A percentile compares a stretch with the other conserved stretches of the same genome.
Conservation (phyloP, 2,888 invertebrate species). For the Diabrotica balteata region DNA sequence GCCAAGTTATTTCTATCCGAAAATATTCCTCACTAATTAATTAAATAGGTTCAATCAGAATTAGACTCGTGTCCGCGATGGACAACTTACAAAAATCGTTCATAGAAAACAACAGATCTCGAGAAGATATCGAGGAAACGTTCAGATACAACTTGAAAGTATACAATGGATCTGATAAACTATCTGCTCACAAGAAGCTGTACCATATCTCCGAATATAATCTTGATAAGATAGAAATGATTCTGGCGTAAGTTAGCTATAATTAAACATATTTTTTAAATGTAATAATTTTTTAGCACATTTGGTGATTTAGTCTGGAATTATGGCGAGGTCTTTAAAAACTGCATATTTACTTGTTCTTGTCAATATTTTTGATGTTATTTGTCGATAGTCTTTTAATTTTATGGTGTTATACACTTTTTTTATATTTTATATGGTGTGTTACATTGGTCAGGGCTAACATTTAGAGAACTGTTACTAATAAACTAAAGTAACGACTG, state of each 20-base stretch:
- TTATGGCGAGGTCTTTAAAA: too few species aligned
- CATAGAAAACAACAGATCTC: slow-evolving; percentile 30
- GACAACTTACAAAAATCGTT: slow-evolving; percentile 27
- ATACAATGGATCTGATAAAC: slow-evolving; percentile 40
- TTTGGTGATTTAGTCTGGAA: too few species aligned
- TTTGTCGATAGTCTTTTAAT: too few species aligned
- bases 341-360: too few species aligned
- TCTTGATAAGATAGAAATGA: slow-evolving; percentile 42
- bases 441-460: too few species aligned
- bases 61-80: slow-evolving; percentile 18
- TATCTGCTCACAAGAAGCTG: slow-evolving; percentile 43
- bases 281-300: too few species aligned
- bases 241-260: slow-evolving; percentile 39
- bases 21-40: slow-evolving; percentile 11
- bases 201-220: slow-evolving; percentile 43
- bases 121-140: slow-evolving; percentile 39
- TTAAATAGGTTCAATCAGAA: slow-evolving; percentile 19
- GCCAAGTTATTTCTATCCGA: slow-evolving; percentile 27
- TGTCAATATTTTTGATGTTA: too few species aligned
- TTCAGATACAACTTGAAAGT: slow-evolving; percentile 43
- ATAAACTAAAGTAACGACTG: too few species aligned
- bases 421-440: too few species aligned
- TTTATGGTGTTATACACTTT: too few species aligned
- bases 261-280: too few species aligned
- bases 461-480: too few species aligned